Evolutionary conservation across 2,888 invertebrate species (phyloP).

Genomic region (Volucella inanis): DNA sequence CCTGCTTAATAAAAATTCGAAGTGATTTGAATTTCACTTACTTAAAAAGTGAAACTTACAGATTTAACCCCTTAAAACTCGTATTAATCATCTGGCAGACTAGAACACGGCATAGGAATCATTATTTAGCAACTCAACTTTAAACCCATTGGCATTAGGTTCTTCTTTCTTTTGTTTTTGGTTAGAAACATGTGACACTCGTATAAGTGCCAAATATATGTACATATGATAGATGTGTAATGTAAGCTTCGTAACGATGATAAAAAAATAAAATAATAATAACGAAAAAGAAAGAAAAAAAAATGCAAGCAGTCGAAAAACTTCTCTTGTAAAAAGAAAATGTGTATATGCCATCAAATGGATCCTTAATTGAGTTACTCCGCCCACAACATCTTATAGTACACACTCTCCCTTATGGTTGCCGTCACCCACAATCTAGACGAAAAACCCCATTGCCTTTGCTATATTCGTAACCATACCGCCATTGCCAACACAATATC

Average conservation of each 20-base stretch:
- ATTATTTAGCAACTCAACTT: no score
- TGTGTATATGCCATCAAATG: conserved; percentile 82
- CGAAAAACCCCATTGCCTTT: conserved; percentile 77
- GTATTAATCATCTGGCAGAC: no score
- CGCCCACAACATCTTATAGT: conserved; percentile 78
- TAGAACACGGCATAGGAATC: no score
- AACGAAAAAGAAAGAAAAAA: conserved; percentile 42
- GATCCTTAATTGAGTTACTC: conserved; percentile 84
- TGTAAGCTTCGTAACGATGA: conserved; percentile 42
- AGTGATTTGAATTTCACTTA: no score
- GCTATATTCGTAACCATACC: conserved; percentile 42
- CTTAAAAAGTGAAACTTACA: no score
- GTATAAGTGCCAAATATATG: no score
- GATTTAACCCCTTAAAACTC: no score
- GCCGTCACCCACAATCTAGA: conserved; percentile 49
- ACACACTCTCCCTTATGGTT: conserved; percentile 42
- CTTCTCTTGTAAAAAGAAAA: conserved; percentile 69
- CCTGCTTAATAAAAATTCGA: no score
- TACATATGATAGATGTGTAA: conserved; percentile 14
- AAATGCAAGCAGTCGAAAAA: conserved; percentile 72
- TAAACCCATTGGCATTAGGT: no score
- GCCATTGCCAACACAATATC: conserved; percentile 71
- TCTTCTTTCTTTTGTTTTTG: no score
- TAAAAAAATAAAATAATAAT: conserved; percentile 11
- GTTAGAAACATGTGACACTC: no score